Percentiles rank a stretch among this genome's conserved stretches.
Conservation (phyloP, 1,140 invertebrate genomes). For the Pemphigus obesinymphae region DNA sequence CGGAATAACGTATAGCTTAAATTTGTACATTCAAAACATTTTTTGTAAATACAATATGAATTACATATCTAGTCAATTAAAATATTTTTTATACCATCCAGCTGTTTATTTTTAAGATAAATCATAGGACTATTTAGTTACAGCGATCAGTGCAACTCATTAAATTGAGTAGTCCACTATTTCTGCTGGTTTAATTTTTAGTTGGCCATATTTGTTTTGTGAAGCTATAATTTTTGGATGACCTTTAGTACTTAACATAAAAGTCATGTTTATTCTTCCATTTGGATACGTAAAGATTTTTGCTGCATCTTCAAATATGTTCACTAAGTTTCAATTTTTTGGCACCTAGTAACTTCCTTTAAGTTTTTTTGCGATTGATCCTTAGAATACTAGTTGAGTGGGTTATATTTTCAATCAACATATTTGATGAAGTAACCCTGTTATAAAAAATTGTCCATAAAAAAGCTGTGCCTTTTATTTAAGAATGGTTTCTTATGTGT, state of each 20-base stretch:
- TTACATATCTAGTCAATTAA: no score
- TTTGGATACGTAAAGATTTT: background rate
- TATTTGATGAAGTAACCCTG: constrained; percentile 51
- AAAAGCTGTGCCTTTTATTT: constrained; percentile 39
- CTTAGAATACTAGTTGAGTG: background rate
- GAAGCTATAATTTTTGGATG: background rate
- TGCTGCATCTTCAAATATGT: background rate
- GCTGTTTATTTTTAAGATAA: no score
- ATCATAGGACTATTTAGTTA: no score
- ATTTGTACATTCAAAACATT: no score
- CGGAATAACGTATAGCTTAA: no score
- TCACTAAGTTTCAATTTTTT: constrained; percentile 5
- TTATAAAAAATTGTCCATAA: constrained; percentile 50
- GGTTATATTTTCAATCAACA: background rate
- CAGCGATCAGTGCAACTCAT: no score
- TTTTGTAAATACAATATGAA: no score
- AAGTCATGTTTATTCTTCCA: background rate
- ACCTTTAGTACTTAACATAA: constrained; percentile 2
- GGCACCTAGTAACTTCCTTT: background rate
- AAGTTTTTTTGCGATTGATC: background rate
- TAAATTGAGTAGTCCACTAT: no score
- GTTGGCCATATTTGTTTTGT: no score
- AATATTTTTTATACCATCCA: no score
- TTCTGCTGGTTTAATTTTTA: no score
- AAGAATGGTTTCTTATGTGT: constrained; percentile 35